These are phyloP conservation scores for Plemyria rubiginata DNA, from an alignment of 2,888 invertebrate species.

Conservation along the genomic window DNA sequence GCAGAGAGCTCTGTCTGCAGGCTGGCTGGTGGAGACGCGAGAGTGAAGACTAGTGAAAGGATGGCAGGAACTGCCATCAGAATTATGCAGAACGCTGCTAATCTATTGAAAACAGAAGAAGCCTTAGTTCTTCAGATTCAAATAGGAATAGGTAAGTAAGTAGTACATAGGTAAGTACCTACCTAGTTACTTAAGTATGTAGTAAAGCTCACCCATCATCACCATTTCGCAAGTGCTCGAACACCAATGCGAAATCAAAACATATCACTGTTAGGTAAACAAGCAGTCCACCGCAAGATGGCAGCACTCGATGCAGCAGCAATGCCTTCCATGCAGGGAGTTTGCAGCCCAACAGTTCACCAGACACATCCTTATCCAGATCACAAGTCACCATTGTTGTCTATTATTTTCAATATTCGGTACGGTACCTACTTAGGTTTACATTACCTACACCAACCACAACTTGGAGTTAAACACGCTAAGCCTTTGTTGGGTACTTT, in stretches of 20 bases:
- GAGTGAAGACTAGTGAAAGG: constrained; percentile 83
- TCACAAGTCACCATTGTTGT: constrained; percentile 73
- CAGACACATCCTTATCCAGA: constrained; percentile 71
- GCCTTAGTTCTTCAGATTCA: no score
- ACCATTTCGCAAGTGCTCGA: constrained; percentile 86
- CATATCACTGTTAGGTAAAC: constrained; percentile 88
- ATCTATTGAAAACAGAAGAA: constrained; percentile 45
- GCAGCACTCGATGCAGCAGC: constrained; percentile 70
- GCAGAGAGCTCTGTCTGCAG: constrained; percentile 73
- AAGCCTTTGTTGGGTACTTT: neutral
- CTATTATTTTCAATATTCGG: neutral
- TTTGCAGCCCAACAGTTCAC: constrained; percentile 72
- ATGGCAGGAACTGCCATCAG: constrained; percentile 83
- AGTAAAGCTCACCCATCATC: constrained; percentile 78
- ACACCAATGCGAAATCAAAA: constrained; percentile 87
- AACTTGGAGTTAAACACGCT: no score
- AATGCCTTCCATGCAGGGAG: constrained; percentile 75
- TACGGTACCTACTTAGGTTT: constrained; percentile 17
- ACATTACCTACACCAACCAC: neutral
- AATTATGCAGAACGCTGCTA: constrained; percentile 66
- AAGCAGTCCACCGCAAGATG: constrained; percentile 82
- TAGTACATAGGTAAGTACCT: no score
- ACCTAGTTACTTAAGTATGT: no score
- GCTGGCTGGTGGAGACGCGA: constrained; percentile 85
- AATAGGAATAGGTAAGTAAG: no score